These are phyloP conservation scores for Piscicola geometra DNA, from an alignment of 2,888 invertebrate species.

Conservation along the genomic window DNA sequence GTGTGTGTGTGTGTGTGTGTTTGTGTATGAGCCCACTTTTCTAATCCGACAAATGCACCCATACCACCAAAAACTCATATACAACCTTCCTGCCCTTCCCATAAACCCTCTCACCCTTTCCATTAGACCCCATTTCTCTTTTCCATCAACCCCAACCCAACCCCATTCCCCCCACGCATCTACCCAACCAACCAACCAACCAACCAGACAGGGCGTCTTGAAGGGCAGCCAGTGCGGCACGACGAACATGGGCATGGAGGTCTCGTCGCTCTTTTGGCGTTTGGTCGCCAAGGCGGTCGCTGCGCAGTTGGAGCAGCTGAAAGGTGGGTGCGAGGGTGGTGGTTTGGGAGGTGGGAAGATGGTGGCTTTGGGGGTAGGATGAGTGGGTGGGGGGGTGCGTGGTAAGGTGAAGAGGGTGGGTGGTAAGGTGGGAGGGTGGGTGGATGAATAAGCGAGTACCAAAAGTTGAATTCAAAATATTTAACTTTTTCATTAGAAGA, in stretches of 20 bases:
- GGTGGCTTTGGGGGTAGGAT: neutral
- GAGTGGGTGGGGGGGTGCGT: neutral
- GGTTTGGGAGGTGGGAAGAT: neutral
- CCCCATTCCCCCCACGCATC: too few species aligned
- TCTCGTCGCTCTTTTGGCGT: slow-evolving; percentile 98
- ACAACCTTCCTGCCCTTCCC: neutral
- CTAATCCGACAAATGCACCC: too few species aligned
- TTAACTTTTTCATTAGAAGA: neutral
- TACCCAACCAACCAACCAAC: too few species aligned
- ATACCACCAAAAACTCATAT: too few species aligned
- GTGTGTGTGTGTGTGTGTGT: too few species aligned
- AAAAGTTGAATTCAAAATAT: neutral
- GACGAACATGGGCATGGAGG: slow-evolving; percentile 85
- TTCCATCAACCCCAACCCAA: too few species aligned
- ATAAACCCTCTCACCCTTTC: too few species aligned
- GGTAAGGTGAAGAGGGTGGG: too few species aligned
- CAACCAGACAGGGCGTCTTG: slow-evolving; percentile 58
- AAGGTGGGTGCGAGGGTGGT: slow-evolving; percentile 64
- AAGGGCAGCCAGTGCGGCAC: slow-evolving; percentile 63
- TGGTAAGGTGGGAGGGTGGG: too few species aligned
- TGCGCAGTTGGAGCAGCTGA: slow-evolving; percentile 96
- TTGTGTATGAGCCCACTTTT: too few species aligned
- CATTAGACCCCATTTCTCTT: too few species aligned
- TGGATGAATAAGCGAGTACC: neutral
- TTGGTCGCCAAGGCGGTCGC: slow-evolving; percentile 98